A percentile compares a stretch with the other conserved stretches of the same genome.
Conservation (phyloP, 2,797 vertebrate genomes). For the Brachymystax lenok region DNA sequence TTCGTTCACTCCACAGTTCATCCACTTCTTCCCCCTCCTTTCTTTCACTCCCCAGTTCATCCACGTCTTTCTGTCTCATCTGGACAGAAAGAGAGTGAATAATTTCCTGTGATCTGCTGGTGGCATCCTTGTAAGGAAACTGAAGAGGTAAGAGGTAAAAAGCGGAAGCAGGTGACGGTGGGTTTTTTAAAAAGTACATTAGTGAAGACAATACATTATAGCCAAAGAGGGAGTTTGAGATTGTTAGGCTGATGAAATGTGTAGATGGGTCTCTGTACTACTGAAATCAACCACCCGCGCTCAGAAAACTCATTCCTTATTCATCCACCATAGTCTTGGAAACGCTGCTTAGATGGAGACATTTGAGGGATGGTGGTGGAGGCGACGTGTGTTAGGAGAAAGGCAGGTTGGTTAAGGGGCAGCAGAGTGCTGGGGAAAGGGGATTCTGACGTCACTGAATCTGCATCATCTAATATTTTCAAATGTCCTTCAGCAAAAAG, state of each 20-base stretch:
- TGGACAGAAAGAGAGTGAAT: conserved; percentile 24
- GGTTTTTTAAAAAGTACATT: background rate
- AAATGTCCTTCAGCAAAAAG: background rate
- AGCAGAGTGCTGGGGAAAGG: background rate
- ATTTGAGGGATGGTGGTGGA: background rate
- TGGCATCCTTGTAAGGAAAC: conserved; percentile 26
- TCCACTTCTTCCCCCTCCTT: background rate
- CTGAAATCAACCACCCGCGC: background rate
- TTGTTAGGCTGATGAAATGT: background rate
- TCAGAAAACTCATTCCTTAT: background rate
- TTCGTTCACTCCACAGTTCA: background rate
- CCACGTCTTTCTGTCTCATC: background rate
- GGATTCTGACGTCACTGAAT: background rate
- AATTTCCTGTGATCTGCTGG: conserved; percentile 17
- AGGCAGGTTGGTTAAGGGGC: background rate
- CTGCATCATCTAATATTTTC: background rate
- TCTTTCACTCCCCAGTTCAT: background rate
- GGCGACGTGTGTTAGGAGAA: background rate
- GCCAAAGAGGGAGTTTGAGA: background rate
- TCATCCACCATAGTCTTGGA: background rate
- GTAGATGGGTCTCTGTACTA: background rate
- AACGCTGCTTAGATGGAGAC: background rate
- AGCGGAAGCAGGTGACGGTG: background rate
- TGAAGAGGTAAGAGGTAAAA: conserved; percentile 1
- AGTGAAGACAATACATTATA: conserved; percentile 1